Evolutionary conservation across 2,113 vertebrate genomes (phyloP).

Genomic region (Sorex fumeus): DNA sequence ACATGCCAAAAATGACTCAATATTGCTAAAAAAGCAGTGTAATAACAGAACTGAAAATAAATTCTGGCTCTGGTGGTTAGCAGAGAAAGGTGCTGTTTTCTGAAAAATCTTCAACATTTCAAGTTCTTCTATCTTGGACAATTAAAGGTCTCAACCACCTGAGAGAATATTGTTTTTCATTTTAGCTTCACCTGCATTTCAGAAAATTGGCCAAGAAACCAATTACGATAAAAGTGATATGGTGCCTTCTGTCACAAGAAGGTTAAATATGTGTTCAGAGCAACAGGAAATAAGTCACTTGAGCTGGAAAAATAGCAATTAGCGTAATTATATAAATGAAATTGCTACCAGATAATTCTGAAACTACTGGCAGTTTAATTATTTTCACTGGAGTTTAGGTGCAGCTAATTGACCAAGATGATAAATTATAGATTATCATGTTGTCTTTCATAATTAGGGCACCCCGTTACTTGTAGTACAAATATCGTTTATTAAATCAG

Average conservation of each 20-base stretch:
- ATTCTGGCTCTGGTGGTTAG: neutral
- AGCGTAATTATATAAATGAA: conserved; percentile 42
- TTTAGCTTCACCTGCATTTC: neutral
- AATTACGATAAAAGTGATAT: neutral
- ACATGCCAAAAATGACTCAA: neutral
- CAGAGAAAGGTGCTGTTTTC: neutral
- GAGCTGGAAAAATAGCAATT: conserved; percentile 39
- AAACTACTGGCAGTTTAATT: conserved; percentile 16
- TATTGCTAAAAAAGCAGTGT: neutral
- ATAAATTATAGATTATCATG: neutral
- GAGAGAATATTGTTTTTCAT: conserved; percentile 47
- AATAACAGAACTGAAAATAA: neutral
- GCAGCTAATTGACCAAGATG: neutral
- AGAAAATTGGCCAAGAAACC: neutral
- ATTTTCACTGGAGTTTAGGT: neutral
- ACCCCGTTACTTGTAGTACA: neutral
- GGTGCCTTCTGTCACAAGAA: neutral
- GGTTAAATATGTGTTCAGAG: neutral
- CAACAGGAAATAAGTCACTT: neutral
- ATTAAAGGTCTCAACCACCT: neutral
- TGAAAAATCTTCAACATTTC: conserved; percentile 35
- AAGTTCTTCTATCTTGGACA: neutral
- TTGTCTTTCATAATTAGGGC: neutral
- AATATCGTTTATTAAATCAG: neutral
- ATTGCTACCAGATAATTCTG: conserved; percentile 7